Base-by-base conservation (phyloP, 2,888 invertebrate genomes). In the Dorcus parallelipipedus region DNA sequence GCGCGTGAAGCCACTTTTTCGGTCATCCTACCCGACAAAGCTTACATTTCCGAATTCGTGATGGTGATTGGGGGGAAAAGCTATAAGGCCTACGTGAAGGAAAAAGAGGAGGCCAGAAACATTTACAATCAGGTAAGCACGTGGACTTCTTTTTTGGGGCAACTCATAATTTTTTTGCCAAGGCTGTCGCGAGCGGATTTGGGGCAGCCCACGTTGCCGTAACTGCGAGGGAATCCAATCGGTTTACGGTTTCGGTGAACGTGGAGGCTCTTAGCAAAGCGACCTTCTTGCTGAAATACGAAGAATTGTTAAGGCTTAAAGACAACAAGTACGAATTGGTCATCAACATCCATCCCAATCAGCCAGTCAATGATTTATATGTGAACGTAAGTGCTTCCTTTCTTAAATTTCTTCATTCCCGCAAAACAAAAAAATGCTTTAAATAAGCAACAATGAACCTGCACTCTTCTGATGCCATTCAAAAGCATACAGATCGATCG, bases 261-360 rank as follows among this genome's bases (percentile, higher is more conserved):
- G 80, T 90, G 3, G 87, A 86, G 61, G 80, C 87, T 0, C 76
- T 81, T 54, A 82, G 82, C n/a, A 83, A 83, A 60, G 87, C 86
- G 0, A 78, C 81, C 1, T 91, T 92, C 75, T 86, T 86, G 69
- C 75, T 90, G 63, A 87, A 84, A 0, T 92, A 92, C 73, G 88
- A 91, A 71, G 88, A 91, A 75, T 69, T 91, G 41, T 74, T 91
- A 49, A 76, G 81, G 17, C 80, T 89, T 3, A 82, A 83, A 55
- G 81, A 85, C 60, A 85, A 86, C 5, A 81, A 83, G 8, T 91
- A 90, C 78, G 86, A 89, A 69, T 83, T 87, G 65, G 83, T 84
- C 9, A 80, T 90, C 56, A 87, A 89, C 73, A 78, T 90, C 52
- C 85, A 87, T 71, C 88, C 89, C 0, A 86, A 88, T 33, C 83